Evolutionary conservation across 2,797 vertebrate genomes (phyloP).

Genomic region (Parotocinclus haroldoi): DNA sequence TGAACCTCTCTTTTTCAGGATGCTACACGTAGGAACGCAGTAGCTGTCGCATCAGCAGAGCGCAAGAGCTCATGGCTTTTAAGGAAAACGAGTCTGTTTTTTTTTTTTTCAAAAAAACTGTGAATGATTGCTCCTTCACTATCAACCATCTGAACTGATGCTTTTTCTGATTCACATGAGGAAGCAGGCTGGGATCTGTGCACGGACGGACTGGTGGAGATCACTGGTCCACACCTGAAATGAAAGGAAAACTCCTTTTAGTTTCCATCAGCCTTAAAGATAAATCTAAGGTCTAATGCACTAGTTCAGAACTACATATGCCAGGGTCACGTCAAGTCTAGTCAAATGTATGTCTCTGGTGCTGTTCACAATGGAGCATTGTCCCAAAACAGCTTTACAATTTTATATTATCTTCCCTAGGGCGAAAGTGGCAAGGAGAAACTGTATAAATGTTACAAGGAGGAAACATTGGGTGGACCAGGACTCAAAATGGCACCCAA

Average conservation of each 20-base stretch:
- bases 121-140: not conserved
- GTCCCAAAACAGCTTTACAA: no score
- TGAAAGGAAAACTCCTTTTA: not conserved
- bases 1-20: slow-evolving; percentile 65
- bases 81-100: slow-evolving; percentile 68
- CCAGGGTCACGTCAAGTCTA: no score
- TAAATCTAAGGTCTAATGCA: no score
- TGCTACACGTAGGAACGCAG: slow-evolving; percentile 85
- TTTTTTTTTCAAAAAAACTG: slow-evolving; percentile 46
- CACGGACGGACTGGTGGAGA: slow-evolving; percentile 43
- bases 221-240: slow-evolving; percentile 73
- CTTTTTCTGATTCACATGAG: slow-evolving; percentile 65
- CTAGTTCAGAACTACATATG: no score
- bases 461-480: no score
- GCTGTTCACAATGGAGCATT: no score
- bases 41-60: slow-evolving; percentile 85
- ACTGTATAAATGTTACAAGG: no score
- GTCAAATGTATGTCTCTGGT: no score
- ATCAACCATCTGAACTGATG: slow-evolving; percentile 63
- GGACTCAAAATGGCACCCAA: no score
- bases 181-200: slow-evolving; percentile 78
- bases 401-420: no score
- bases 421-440: no score
- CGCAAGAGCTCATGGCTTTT: slow-evolving; percentile 78
- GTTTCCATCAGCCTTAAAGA: no score